A percentile compares a stretch with the other conserved stretches of the same genome.
Conservation (phyloP, 2,113 vertebrate species). For the Cercopithecus mona region DNA sequence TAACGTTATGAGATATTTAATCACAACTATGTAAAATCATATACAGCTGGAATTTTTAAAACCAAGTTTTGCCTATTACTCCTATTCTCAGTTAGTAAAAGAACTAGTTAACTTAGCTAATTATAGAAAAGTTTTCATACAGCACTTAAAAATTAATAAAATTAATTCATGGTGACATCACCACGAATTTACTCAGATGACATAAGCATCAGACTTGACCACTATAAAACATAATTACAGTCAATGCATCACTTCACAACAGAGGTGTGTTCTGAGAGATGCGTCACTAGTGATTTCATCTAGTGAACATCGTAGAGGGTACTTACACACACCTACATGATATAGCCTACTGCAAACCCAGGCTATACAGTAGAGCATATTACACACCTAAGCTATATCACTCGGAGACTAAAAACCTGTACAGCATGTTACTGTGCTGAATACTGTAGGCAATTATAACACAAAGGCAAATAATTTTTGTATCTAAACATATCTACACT, state of each 20-base stretch:
- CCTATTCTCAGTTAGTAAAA: not conserved
- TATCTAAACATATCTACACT: not conserved
- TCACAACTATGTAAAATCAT: constrained; percentile 32
- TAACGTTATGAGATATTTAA: constrained; percentile 61
- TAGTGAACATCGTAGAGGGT: not conserved
- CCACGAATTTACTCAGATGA: constrained; percentile 46
- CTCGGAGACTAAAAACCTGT: not conserved
- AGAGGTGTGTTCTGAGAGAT: not conserved
- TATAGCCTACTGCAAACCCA: not conserved
- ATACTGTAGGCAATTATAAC: not conserved
- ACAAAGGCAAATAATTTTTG: not conserved
- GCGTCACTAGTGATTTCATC: not conserved
- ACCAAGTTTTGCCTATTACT: constrained; percentile 47
- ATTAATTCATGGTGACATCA: not conserved
- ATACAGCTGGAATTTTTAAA: constrained; percentile 50
- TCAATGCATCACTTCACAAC: not conserved
- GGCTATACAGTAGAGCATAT: not conserved
- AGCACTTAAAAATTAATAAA: constrained; percentile 61
- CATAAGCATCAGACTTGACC: constrained; percentile 46
- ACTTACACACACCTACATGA: not conserved
- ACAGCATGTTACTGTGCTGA: not conserved
- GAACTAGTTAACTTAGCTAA: not conserved
- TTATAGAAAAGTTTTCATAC: not conserved
- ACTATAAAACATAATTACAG: constrained; percentile 22
- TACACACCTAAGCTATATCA: not conserved